Conservation (phyloP, 2,888 invertebrate genomes). For the Drosophila histrio region DNA sequence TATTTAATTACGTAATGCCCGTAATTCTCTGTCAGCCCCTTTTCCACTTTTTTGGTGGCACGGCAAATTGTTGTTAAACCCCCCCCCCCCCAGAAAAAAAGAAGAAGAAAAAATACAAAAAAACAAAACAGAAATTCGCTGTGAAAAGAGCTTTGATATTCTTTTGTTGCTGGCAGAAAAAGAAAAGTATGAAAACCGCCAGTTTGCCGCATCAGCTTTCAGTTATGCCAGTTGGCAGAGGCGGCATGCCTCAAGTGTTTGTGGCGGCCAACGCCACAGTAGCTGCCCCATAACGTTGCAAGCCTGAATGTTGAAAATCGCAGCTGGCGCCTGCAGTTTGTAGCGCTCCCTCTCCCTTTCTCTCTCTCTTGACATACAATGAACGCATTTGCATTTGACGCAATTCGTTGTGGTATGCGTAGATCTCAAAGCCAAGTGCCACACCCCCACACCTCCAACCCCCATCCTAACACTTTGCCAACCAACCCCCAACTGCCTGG, state of each 20-base stretch:
- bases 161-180: slow-evolving; percentile 51
- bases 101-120: not conserved
- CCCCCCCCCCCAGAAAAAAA: not conserved
- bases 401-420: slow-evolving; percentile 50
- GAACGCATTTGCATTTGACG: slow-evolving; percentile 74
- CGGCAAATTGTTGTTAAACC: slow-evolving; percentile 55
- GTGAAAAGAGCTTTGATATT: slow-evolving; percentile 61
- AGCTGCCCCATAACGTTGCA: slow-evolving; percentile 1
- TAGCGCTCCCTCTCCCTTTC: slow-evolving; percentile 16
- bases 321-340: slow-evolving; percentile 67
- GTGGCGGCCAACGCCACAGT: slow-evolving; percentile 35
- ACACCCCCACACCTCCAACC: not conserved
- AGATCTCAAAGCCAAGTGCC: slow-evolving; percentile 18
- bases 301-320: not conserved
- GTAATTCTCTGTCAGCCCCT: slow-evolving; percentile 54
- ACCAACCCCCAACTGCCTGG: not conserved
- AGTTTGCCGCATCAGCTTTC: slow-evolving; percentile 47
- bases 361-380: slow-evolving; percentile 32
- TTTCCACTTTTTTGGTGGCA: slow-evolving; percentile 33
- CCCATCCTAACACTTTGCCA: not conserved
- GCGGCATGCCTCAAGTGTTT: slow-evolving; percentile 71
- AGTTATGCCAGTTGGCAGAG: slow-evolving; percentile 48
- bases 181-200: slow-evolving; percentile 1
- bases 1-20: slow-evolving; percentile 75
- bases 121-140: slow-evolving; percentile 21